Evolutionary conservation across 2,888 invertebrate species (phyloP).

Genomic region (Amorpha juglandis): DNA sequence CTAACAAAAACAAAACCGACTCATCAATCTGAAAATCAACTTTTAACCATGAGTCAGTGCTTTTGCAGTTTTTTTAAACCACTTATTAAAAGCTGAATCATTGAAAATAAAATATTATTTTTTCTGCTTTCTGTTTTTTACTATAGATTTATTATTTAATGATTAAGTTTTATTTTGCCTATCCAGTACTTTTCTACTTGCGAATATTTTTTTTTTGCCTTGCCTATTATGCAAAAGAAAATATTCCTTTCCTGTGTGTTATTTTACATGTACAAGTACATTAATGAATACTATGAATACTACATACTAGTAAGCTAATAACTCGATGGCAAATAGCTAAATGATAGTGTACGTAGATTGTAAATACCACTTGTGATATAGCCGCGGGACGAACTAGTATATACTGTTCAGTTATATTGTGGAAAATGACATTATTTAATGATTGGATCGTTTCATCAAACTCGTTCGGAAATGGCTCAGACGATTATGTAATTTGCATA

Average conservation of each 20-base stretch:
- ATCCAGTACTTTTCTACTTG: too few species aligned
- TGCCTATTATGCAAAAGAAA: background rate
- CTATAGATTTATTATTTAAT: too few species aligned
- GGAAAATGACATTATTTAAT: constrained; percentile 27
- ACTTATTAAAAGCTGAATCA: too few species aligned
- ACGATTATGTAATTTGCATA: background rate
- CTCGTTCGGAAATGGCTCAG: background rate
- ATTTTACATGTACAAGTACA: constrained; percentile 4
- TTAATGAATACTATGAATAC: constrained; percentile 22
- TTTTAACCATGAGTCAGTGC: too few species aligned
- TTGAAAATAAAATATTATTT: too few species aligned
- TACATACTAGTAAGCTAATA: constrained; percentile 27
- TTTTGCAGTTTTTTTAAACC: too few species aligned
- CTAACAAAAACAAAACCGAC: too few species aligned
- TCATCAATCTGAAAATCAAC: too few species aligned
- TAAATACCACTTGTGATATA: constrained; percentile 35
- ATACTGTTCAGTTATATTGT: constrained; percentile 29
- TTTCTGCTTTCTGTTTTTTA: too few species aligned
- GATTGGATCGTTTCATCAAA: constrained; percentile 37
- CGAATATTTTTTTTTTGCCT: too few species aligned
- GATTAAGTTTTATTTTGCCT: too few species aligned
- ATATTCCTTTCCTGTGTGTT: background rate
- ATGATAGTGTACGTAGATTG: constrained; percentile 31
- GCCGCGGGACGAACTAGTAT: constrained; percentile 35
- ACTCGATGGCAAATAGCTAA: constrained; percentile 24